Evolutionary conservation across 2,113 vertebrate species (phyloP), one percentile per base, ranked within the genome.

Genomic region (Electrona antarctica): DNA sequence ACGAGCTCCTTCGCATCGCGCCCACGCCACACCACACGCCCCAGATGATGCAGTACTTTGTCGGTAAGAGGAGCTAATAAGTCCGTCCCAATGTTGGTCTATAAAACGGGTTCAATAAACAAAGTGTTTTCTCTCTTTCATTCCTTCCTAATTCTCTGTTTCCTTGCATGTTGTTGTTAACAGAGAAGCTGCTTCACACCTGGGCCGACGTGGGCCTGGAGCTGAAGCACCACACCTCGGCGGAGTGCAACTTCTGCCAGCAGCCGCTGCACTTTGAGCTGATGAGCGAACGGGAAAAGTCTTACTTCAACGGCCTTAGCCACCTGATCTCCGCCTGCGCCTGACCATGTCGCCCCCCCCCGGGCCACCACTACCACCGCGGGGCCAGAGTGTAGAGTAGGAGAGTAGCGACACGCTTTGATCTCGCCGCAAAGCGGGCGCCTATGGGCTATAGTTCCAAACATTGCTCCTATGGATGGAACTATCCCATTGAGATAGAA

Each of bases 41-140:
- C 0, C 96, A 98, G 91, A 98, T 98, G 98, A 99, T 99, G 96
- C 93, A 83, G 76, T 97, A 96, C 58, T 99, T 99, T 78, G 90
- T 97, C 0, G 96, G 97, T 99, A 90, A 93, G 97, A 11, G 13
- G 7, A 59, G 3, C n/a, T 8, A 15, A 8, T 57, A 6, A 41
- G 5, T 41, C 33, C 3, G 33, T 41, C 33, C 33, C 33, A 21
- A 21, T 21, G 21, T 21, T 21, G 21, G 21, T 21, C 21, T 21
- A 21, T 21, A 21, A 21, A 21, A 21, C 21, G 21, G 21, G 21
- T 21, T 21, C 1, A 21, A 21, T 21, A 21, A 21, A 21, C 21
- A 21, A 21, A 21, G 21, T 2, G 21, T 21, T 21, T 21, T 21
- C 21, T 21, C 21, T n/a, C n/a, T n/a, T n/a, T n/a, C 47, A 8